Conservation (phyloP, 2,888 invertebrate genomes). For the Caenorhabditis sinica region DNA sequence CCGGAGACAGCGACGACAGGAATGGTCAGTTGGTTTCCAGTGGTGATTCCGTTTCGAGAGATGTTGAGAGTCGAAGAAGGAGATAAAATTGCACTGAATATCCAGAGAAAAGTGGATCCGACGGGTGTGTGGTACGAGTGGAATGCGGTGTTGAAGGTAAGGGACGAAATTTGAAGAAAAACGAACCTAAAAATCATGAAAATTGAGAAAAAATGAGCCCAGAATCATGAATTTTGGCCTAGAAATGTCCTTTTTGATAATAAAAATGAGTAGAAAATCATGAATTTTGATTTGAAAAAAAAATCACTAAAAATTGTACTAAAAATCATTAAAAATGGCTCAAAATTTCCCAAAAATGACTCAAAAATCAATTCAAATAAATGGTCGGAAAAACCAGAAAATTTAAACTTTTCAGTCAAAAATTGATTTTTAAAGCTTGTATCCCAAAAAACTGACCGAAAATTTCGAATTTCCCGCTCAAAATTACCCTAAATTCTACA, state of each 20-base stretch:
- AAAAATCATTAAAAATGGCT: too few species aligned
- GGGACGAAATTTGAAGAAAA: neutral
- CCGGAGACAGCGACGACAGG: conserved; percentile 92
- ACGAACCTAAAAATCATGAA: neutral
- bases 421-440: too few species aligned
- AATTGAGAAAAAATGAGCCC: neutral
- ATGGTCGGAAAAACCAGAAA: neutral
- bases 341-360: too few species aligned
- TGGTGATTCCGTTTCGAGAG: conserved; percentile 89
- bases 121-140: conserved; percentile 84
- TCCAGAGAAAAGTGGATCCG: conserved; percentile 74
- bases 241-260: neutral
- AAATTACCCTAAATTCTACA: too few species aligned
- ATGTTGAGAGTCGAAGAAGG: conserved; percentile 73
- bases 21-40: conserved; percentile 99
- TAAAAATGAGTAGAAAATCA: too few species aligned
- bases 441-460: too few species aligned
- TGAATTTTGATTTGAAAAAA: too few species aligned
- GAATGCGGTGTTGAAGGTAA: conserved; percentile 68
- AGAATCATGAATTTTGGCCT: neutral
- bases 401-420: too few species aligned
- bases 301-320: too few species aligned
- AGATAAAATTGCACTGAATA: conserved; percentile 71
- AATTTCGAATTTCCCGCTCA: too few species aligned
- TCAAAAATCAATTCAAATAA: too few species aligned